Evolutionary conservation across 1,140 invertebrate genomes (phyloP).

Genomic region (Microplitis demolitor): DNA sequence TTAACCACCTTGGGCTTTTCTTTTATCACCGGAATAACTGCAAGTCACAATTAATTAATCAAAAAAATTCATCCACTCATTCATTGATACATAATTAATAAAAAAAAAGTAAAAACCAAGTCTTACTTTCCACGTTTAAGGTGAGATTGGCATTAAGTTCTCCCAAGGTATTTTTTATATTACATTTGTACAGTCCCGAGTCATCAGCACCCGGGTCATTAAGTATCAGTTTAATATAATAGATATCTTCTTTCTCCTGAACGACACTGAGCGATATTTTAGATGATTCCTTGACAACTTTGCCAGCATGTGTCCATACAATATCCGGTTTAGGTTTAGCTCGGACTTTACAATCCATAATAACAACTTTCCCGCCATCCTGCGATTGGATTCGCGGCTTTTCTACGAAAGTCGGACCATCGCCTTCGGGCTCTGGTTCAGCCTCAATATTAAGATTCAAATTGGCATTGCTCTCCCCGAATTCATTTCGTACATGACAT

Average conservation of each 20-base stretch:
- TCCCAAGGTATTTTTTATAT: conserved; percentile 93
- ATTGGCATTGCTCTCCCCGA: conserved; percentile 97
- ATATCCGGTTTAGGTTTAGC: conserved; percentile 93
- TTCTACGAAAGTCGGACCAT: conserved; percentile 96
- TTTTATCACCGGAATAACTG: conserved; percentile 92
- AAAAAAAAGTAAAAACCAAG: conserved; percentile 13
- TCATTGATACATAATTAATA: neutral
- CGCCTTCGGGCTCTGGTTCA: conserved; percentile 87
- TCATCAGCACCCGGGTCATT: conserved; percentile 93
- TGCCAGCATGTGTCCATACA: conserved; percentile 88
- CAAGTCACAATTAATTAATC: conserved; percentile 44
- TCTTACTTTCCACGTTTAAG: conserved; percentile 96
- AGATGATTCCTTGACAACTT: conserved; percentile 76
- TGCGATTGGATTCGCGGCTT: conserved; percentile 95
- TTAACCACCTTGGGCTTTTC: conserved; percentile 89
- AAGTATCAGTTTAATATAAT: conserved; percentile 87
- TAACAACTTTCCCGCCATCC: conserved; percentile 93
- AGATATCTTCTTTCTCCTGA: conserved; percentile 82
- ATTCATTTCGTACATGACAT: conserved; percentile 95
- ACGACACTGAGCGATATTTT: conserved; percentile 77
- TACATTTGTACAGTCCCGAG: conserved; percentile 97
- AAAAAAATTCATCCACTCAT: conserved; percentile 5
- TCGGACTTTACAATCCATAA: conserved; percentile 96
- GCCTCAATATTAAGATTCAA: conserved; percentile 97
- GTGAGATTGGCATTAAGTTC: conserved; percentile 96